phyloP scores from a whole-genome alignment of 2,113 vertebrate genomes.

The Petaurus breviceps region DNA sequence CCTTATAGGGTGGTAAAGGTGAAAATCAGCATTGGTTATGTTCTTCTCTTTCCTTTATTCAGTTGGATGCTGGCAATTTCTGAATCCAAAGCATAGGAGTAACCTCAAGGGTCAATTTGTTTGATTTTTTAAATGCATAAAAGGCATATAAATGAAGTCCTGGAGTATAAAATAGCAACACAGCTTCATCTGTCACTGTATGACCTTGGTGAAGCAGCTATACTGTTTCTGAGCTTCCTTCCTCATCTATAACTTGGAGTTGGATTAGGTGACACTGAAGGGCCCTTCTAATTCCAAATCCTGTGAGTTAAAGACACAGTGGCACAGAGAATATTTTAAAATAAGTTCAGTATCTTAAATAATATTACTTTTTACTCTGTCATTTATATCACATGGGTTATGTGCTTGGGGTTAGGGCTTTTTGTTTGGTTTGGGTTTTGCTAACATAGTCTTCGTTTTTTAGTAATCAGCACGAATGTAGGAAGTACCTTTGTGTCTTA shows the following conservation, averaged over 20 bases:
- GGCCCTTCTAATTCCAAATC: neutral
- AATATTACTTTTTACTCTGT: neutral
- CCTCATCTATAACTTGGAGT: neutral
- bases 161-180: neutral
- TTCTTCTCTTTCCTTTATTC: neutral
- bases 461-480: neutral
- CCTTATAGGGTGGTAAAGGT: neutral
- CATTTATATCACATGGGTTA: neutral
- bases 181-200: neutral
- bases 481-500: too few species aligned
- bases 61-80: neutral
- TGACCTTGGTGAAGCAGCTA: neutral
- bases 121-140: too few species aligned
- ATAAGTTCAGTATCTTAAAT: neutral
- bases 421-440: neutral
- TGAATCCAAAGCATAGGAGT: neutral
- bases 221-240: too few species aligned
- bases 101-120: too few species aligned
- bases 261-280: neutral
- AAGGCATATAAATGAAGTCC: neutral
- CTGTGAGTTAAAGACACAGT: neutral
- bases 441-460: neutral
- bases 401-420: neutral
- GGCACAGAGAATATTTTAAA: neutral
- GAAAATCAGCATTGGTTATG: neutral